A percentile compares a stretch with the other conserved stretches of the same genome.
Conservation (phyloP, 2,797 vertebrate genomes). For the Microchirus variegatus region DNA sequence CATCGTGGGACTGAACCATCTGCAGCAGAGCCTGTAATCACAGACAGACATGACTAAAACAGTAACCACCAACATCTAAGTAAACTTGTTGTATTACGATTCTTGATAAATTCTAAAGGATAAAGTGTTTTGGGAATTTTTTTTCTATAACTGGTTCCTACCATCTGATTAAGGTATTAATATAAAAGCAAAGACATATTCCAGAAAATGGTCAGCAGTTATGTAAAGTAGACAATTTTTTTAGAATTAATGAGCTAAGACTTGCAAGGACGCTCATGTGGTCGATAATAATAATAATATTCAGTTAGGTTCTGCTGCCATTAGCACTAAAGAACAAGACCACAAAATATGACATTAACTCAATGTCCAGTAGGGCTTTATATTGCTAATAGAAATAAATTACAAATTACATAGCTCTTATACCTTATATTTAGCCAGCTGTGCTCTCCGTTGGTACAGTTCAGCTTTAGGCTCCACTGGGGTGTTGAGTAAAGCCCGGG, state of each 20-base stretch:
- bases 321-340: slow-evolving; percentile 21
- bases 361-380: background rate
- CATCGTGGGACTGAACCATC: slow-evolving; percentile 89
- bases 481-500: slow-evolving; percentile 79
- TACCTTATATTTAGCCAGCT: slow-evolving; percentile 97
- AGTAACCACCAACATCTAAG: background rate
- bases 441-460: slow-evolving; percentile 95
- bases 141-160: background rate
- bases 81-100: too few species aligned
- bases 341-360: slow-evolving; percentile 6
- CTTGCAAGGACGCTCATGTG: slow-evolving; percentile 29
- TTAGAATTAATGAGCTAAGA: slow-evolving; percentile 20
- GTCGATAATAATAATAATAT: slow-evolving; percentile 41
- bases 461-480: slow-evolving; percentile 91
- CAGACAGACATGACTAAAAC: slow-evolving; percentile 1
- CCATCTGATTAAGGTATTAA: background rate
- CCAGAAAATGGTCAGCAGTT: slow-evolving; percentile 23
- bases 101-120: background rate
- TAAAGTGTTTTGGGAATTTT: background rate
- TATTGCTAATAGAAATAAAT: background rate
- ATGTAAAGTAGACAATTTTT: slow-evolving; percentile 15
- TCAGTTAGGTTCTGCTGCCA: slow-evolving; percentile 17
- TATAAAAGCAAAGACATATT: slow-evolving; percentile 3
- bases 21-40: slow-evolving; percentile 87
- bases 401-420: slow-evolving; percentile 4